A percentile compares a stretch with the other conserved stretches of the same genome.
Conservation (phyloP, 2,888 invertebrate genomes). For the Tenthredo notha region DNA sequence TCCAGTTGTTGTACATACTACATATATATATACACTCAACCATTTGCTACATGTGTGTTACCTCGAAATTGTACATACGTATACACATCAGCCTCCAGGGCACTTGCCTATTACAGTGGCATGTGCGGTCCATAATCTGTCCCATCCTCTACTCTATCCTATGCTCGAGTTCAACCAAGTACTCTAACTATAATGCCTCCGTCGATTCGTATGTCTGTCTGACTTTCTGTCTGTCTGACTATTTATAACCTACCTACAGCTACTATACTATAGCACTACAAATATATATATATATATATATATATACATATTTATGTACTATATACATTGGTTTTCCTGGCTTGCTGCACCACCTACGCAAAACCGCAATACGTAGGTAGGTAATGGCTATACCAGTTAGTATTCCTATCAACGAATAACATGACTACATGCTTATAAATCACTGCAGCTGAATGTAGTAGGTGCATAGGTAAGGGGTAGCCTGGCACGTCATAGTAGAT, state of each 20-base stretch:
- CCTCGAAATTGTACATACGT: conserved; percentile 19
- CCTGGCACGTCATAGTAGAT: neutral
- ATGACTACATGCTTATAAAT: conserved; percentile 1
- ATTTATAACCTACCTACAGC: conserved; percentile 41
- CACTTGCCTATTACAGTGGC: conserved; percentile 67
- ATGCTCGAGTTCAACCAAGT: conserved; percentile 23
- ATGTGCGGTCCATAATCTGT: conserved; percentile 68
- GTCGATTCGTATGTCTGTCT: conserved; percentile 38
- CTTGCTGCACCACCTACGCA: conserved; percentile 32
- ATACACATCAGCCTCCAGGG: conserved; percentile 29
- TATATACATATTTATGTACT: neutral
- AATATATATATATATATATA: neutral
- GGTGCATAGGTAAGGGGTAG: conserved; percentile 20
- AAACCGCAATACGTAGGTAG: conserved; percentile 24
- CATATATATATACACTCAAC: neutral
- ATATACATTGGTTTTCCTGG: conserved; percentile 1
- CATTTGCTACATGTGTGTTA: conserved; percentile 17
- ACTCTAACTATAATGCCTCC: conserved; percentile 33
- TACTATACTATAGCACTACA: neutral
- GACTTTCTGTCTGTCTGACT: conserved; percentile 40
- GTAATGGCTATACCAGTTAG: conserved; percentile 35
- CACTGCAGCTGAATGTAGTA: neutral
- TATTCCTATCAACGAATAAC: neutral
- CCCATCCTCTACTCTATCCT: conserved; percentile 64
- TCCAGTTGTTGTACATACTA: conserved; percentile 26